Conservation (phyloP, 2,113 vertebrate species). For the Heterotilapia buettikoferi region DNA sequence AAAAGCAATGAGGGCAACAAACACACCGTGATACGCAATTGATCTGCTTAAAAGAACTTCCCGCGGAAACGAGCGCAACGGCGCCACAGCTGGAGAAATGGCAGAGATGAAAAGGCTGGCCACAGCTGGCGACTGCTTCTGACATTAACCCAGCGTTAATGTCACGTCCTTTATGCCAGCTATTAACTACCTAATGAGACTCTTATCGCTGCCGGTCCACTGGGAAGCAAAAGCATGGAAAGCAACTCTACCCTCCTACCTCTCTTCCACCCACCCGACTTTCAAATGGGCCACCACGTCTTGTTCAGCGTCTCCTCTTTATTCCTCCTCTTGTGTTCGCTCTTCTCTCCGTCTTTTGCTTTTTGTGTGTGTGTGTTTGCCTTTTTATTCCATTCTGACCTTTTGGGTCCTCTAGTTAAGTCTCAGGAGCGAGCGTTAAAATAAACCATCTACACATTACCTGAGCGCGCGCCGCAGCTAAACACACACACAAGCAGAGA, state of each 20-base stretch:
- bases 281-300: neutral
- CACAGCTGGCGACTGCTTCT: constrained; percentile 44
- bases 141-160: constrained; percentile 61
- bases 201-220: constrained; percentile 30
- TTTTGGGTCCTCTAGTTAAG: constrained; percentile 1
- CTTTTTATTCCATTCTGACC: constrained; percentile 7
- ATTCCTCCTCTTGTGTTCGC: neutral
- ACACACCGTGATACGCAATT: constrained; percentile 3
- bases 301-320: neutral
- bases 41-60: constrained; percentile 33
- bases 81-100: constrained; percentile 46
- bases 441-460: neutral
- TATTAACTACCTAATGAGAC: constrained; percentile 56
- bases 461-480: neutral
- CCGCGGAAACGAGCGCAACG: constrained; percentile 15
- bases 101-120: constrained; percentile 46
- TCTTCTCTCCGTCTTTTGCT: neutral
- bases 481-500: constrained; percentile 19
- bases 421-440: neutral
- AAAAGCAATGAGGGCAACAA: constrained; percentile 1
- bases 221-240: neutral
- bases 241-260: neutral
- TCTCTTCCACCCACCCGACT: neutral
- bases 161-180: constrained; percentile 53
- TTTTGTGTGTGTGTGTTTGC: neutral